These are phyloP conservation scores for Drosophila yooni DNA, from an alignment of 2,888 invertebrate species.

Conservation along the genomic window DNA sequence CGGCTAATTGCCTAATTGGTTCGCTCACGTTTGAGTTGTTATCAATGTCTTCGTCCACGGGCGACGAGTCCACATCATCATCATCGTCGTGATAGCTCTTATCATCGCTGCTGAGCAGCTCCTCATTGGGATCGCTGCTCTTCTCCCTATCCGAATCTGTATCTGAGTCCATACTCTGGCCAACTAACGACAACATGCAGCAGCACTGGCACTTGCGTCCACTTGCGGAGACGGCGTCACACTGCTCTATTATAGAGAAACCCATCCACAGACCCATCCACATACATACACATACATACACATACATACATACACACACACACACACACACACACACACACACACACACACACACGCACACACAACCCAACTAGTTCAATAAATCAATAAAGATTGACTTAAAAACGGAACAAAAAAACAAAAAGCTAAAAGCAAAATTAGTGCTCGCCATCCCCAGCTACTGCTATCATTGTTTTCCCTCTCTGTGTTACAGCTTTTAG, in stretches of 20 bases:
- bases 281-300: background rate
- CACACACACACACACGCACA: background rate
- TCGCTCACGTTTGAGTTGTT: slow-evolving; percentile 18
- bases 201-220: slow-evolving; percentile 24
- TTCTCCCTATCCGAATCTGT: slow-evolving; percentile 65
- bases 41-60: slow-evolving; percentile 12
- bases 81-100: slow-evolving; percentile 66
- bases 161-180: slow-evolving; percentile 54
- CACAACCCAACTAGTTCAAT: slow-evolving; percentile 38
- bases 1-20: slow-evolving; percentile 33
- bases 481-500: slow-evolving; percentile 2
- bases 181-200: slow-evolving; percentile 6
- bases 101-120: slow-evolving; percentile 67
- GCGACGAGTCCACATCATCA: slow-evolving; percentile 39
- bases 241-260: slow-evolving; percentile 38
- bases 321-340: background rate
- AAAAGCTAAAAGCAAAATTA: slow-evolving; percentile 45
- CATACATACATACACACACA: background rate
- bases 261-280: slow-evolving; percentile 20
- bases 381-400: slow-evolving; percentile 75
- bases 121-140: slow-evolving; percentile 74
- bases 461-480: background rate
- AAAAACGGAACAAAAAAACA: slow-evolving; percentile 27
- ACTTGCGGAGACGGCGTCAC: slow-evolving; percentile 23
- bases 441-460: background rate